Base-by-base conservation (phyloP, 2,113 vertebrate genomes). In the Anguilla japonica region DNA sequence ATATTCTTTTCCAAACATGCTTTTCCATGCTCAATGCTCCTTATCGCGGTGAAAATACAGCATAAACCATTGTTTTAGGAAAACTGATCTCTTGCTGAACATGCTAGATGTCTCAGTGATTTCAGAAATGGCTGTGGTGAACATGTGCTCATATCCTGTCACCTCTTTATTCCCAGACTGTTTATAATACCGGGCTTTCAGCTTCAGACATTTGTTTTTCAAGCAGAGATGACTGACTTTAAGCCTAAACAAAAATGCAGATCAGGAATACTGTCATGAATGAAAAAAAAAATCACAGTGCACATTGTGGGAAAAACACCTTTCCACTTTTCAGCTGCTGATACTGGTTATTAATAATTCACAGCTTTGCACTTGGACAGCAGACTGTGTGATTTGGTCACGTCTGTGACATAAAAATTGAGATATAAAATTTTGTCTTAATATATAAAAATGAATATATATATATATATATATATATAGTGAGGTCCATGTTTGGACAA, bases 171-270 rank as follows among this genome's bases (percentile, higher is more conserved):
- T 71, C 22, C 63, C 22, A 26, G 63, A 8, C 16, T 71, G 63
- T 71, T 71, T 71, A 71, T 71, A 71, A 71, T 71, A 71, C 63
- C 22, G 20, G 26, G 63, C 63, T n/a, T 71, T 71, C 63, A 71
- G 63, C 63, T 26, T 29, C 63, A 26, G 63, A n/a, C 63, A 71
- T 71, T 22, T 71, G 20, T n/a, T 71, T 26, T 71, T 71, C 20
- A n/a, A 2, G 26, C 63, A 26, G 63, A 71, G 63, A n/a, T n/a
- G 63, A n/a, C 26, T n/a, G 63, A 71, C 26, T 71, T 71, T 71
- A 71, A 71, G 22, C 63, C 63, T 71, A 71, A 71, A 71, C 63
- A 71, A 71, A 71, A n/a, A 71, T 71, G 63, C 26, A n/a, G 63
- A 71, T 71, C n/a, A 71, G 26, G 26, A 71, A 71, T 71, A 71